Conservation (phyloP, 1,140 invertebrate genomes). For the Melanaphis sacchari region DNA sequence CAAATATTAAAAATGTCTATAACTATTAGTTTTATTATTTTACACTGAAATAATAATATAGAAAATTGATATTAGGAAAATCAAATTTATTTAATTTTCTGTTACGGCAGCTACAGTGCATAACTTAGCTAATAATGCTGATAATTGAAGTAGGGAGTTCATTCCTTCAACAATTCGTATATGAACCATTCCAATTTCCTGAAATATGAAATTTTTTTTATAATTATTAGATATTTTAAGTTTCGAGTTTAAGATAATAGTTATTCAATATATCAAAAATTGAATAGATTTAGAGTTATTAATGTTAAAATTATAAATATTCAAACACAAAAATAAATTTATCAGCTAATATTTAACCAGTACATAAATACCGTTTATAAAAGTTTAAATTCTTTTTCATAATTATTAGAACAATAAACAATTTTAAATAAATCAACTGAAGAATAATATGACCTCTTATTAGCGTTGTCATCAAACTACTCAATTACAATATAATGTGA, state of each 20-base stretch:
- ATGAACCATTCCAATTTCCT: conserved; percentile 93
- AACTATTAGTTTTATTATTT: too few relatives aligned
- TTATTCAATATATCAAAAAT: background rate
- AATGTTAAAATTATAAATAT: background rate
- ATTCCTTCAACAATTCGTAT: conserved; percentile 90
- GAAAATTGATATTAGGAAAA: background rate
- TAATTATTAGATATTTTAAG: background rate
- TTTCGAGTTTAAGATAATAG: background rate
- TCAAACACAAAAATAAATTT: background rate
- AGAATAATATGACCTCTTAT: background rate
- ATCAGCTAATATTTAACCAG: background rate
- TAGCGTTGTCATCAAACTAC: background rate
- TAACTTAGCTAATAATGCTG: conserved; percentile 83
- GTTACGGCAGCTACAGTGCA: conserved; percentile 65
- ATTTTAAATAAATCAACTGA: background rate
- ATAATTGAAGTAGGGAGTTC: conserved; percentile 86
- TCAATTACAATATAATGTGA: background rate
- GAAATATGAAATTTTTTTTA: background rate
- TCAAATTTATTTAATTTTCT: conserved; percentile 2
- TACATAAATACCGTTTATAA: background rate
- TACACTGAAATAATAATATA: background rate
- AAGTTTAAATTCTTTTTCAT: background rate
- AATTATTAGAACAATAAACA: background rate
- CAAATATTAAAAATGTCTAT: too few relatives aligned
- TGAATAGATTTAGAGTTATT: background rate